Base-by-base conservation (phyloP, 2,113 vertebrate species). In the Centropus bengalensis region DNA sequence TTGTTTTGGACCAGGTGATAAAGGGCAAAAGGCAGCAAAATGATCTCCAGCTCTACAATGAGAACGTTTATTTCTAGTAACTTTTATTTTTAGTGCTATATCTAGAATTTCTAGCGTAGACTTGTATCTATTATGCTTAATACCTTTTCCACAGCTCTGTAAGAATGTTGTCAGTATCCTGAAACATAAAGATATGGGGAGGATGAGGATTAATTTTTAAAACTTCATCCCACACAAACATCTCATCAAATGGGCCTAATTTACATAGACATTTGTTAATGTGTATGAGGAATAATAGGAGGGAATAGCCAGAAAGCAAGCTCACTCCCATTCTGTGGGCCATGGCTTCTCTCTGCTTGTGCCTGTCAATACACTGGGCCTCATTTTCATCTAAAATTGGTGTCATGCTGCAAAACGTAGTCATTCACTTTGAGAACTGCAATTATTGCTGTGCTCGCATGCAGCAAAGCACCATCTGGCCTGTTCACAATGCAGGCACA, bases 351-450 rank as follows among this genome's bases (percentile, higher is more conserved):
- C 87, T 91, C 93, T 6, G 38, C 89, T 94, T 81, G 73, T 49
- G 36, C 55, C 94, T 93, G 55, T 93, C 86, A 95, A 97, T 96
- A 93, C 85, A 95, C 30, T 3, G 22, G 87, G 87, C 81, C 91
- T 97, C 82, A 94, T 94, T 96, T 96, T 96, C 83, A 82, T 78
- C 88, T 82, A 86, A 96, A 96, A 97, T 94, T 92, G 80, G 81
- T 95, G 94, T 95, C 83, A 96, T 94, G 77, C 92, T 95, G 94
- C 93, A 95, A 96, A 97, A 97, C 19, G 88, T 58, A 96, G 94
- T 77, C 75, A 94, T 96, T 96, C 90, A 78, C 80, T 84, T 85
- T 12, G 56, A 96, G 88, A 96, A 94, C 86, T 55, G 33, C 81
- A 96, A 95, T 97, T 96, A 96, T 77, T 95, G 87, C 60, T 96